Base-by-base conservation (phyloP, 2,888 invertebrate genomes). In the Graphium colonna region DNA sequence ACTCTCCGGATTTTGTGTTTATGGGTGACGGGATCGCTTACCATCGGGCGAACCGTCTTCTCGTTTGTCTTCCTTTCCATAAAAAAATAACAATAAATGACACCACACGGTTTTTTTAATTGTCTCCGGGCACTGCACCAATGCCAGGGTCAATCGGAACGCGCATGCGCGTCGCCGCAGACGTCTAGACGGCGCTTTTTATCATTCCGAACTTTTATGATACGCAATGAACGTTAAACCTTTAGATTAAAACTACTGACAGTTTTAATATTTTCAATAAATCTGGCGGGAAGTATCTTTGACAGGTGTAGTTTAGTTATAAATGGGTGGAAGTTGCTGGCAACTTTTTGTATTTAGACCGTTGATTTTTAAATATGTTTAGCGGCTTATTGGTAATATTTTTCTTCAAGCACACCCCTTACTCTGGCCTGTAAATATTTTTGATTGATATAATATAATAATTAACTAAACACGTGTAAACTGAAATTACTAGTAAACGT, bases 101-200 rank as follows among this genome's bases (percentile, higher is more conserved):
- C n/a, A n/a, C n/a, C n/a, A n/a, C n/a, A 17, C 18, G 1, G 3
- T 41, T 26, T 26, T 16, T 31, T 51, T 46, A 40, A 46, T 21
- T 40, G 33, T 46, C 33, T 42, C n/a, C 17, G 39, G 36, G 15
- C 44, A 51, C 36, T 33, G 49, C 40, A 53, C 21, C 48, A 53
- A 53, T 53, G 44, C 42, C 44, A 40, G 53, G 53, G 53, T 53
- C 40, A 53, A 49, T 44, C 21, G 16, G n/a, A 17, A 12, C 58
- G 60, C 79, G 83, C 83, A 76, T 77, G 81, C 77, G 78, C 69
- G 63, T 50, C 58, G 55, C 56, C 58, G 67, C 77, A 79, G 80
- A 79, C 81, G 64, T 83, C 82, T 83, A 83, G 82, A 83, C 82
- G 60, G 79, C 77, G 78, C 68, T 75, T 65, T 68, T 56, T 58